Evolutionary conservation across 1,140 invertebrate species (phyloP), one percentile per base, ranked within the genome.

Genomic region (Acromyrmex heyeri): DNA sequence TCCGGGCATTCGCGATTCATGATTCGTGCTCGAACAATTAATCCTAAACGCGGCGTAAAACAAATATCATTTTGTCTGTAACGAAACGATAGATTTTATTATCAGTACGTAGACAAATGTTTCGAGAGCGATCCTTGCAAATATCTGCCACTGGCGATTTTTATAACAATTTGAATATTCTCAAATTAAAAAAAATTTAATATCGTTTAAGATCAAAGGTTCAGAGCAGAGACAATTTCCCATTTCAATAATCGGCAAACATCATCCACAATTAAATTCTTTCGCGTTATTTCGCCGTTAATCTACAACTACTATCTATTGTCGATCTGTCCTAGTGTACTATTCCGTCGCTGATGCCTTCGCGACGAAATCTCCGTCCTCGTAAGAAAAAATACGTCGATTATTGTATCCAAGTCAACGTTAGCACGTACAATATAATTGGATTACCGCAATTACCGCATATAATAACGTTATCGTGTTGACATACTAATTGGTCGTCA

Each of bases 381-480:
- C 21, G 48, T 69, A 81, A 81, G 64, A 81, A 81, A 81, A 81
- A 81, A 81, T 81, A 81, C 48, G n/a, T 7, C 67, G 44, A n/a
- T 38, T 53, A 53, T 34, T 69, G 24, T n/a, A 38, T 55, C 16
- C 34, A 3, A 81, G 48, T 67, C 44, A 30, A 44, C 30, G 8
- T 67, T 55, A 10, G 21, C 64, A 55, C 62, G 44, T 38, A 55
- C 65, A 24, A 55, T 75, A 61, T 55, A 69, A 79, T 30, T 7
- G 30, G 44, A 78, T 59, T 64, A 78, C 12, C 24, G 24, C 18
- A 21, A 34, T 30, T 78, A 65, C 48, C 24, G 38, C 18, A 44
- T 24, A 61, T 44, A 59, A 73, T 73, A 27, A 77, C 75, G 57
- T 77, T 77, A 27, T 18, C 21, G 21, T 38, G 5, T 62, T 57